Conservation (phyloP, 2,888 invertebrate species). For the Scrobipalpa costella region DNA sequence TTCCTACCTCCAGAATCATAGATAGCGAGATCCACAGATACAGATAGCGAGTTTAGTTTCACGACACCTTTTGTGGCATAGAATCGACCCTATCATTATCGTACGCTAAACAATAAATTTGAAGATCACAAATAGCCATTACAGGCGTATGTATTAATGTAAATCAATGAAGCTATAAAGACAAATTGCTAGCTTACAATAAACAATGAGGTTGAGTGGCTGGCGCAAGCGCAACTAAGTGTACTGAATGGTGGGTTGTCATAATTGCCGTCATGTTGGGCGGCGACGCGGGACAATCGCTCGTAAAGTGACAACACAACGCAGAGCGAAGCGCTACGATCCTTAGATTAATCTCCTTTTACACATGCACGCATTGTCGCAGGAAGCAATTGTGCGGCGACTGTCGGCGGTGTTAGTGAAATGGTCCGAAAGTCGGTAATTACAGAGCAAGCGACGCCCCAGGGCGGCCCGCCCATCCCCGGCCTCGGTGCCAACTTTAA, state of each 20-base stretch:
- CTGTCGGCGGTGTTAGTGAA: constrained; percentile 50
- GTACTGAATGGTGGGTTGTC: constrained; percentile 48
- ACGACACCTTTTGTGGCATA: constrained; percentile 25
- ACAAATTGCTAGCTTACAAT: constrained; percentile 38
- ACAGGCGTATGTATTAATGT: constrained; percentile 30
- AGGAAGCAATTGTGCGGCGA: constrained; percentile 49
- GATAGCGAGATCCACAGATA: constrained; percentile 50
- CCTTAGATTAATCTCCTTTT: constrained; percentile 22
- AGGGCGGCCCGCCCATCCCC: constrained; percentile 42
- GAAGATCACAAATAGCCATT: constrained; percentile 27
- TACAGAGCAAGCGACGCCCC: constrained; percentile 42
- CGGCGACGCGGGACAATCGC: constrained; percentile 50
- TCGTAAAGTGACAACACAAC: constrained; percentile 59
- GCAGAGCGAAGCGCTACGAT: constrained; percentile 31
- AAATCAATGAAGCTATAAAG: constrained; percentile 44
- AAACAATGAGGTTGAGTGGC: constrained; percentile 41
- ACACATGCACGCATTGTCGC: constrained; percentile 41
- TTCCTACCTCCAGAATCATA: constrained; percentile 55
- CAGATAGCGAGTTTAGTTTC: constrained; percentile 56
- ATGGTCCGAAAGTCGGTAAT: constrained; percentile 54
- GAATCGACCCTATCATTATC: constrained; percentile 25
- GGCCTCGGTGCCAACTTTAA: constrained; percentile 52
- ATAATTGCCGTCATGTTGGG: constrained; percentile 46
- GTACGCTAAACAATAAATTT: constrained; percentile 29
- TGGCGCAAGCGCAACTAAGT: constrained; percentile 33